These are phyloP conservation scores for Bombus pyrosoma DNA, from an alignment of 1,140 invertebrate genomes.

Conservation along the genomic window DNA sequence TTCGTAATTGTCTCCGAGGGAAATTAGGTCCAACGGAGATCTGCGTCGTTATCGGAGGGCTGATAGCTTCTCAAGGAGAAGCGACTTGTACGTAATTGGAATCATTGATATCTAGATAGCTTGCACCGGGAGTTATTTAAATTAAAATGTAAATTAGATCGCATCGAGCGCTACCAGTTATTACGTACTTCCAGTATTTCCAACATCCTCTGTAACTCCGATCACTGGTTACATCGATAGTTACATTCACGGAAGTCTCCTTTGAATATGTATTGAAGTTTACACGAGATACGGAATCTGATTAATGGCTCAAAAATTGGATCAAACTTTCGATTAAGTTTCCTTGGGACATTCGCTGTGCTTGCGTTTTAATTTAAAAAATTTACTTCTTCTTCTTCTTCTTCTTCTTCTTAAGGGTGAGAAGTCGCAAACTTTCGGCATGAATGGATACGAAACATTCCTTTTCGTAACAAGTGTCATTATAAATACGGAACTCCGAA, in stretches of 20 bases:
- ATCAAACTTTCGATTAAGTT: too few species aligned
- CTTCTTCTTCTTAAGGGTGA: too few species aligned
- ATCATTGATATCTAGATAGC: conserved; percentile 40
- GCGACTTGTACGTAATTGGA: conserved; percentile 27
- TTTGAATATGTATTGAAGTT: too few species aligned
- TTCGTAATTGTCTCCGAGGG: conserved; percentile 20
- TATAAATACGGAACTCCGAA: too few species aligned
- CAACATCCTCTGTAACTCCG: background rate
- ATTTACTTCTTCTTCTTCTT: too few species aligned
- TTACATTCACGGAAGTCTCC: background rate
- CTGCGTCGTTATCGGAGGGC: background rate
- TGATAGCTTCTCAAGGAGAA: background rate
- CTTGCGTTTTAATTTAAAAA: too few species aligned
- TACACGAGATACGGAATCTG: too few species aligned
- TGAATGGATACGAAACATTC: too few species aligned
- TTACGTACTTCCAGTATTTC: background rate
- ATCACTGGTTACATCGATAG: background rate
- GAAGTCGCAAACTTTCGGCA: too few species aligned
- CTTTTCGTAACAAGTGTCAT: too few species aligned
- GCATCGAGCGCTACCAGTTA: conserved; percentile 7
- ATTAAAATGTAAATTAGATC: conserved; percentile 51
- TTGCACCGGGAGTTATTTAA: conserved; percentile 17
- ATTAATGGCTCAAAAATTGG: too few species aligned
- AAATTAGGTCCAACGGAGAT: conserved; percentile 9
- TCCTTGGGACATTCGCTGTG: too few species aligned